These are phyloP conservation scores for Tokudaia muenninki DNA, from an alignment of 2,797 vertebrate genomes.

Conservation along the genomic window DNA sequence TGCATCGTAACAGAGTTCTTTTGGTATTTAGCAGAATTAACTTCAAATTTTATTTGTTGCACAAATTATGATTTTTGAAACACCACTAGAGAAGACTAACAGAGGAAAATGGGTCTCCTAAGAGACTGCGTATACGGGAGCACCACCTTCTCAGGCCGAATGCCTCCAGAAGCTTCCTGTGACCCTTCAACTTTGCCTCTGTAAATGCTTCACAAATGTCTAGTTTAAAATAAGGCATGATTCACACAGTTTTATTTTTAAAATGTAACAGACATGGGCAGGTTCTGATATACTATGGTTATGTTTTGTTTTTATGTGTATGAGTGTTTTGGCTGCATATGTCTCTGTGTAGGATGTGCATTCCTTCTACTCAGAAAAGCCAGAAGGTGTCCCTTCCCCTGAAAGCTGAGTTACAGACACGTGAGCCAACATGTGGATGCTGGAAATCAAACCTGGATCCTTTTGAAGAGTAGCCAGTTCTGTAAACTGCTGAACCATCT, in stretches of 20 bases:
- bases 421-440: background rate
- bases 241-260: conserved; percentile 9
- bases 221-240: background rate
- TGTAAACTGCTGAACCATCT: background rate
- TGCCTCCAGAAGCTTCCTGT: background rate
- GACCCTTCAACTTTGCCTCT: background rate
- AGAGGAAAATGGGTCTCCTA: background rate
- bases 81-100: background rate
- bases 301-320: background rate
- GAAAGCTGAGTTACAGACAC: background rate
- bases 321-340: background rate
- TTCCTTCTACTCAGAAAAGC: background rate
- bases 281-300: background rate
- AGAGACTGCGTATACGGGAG: background rate
- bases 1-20: background rate
- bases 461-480: background rate
- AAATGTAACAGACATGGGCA: background rate
- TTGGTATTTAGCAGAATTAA: background rate
- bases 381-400: background rate
- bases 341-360: background rate
- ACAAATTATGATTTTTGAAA: conserved; percentile 15
- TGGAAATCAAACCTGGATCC: too few species aligned
- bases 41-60: conserved; percentile 9
- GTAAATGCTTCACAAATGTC: conserved; percentile 43
- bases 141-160: background rate